These are phyloP conservation scores for Dicrostonyx torquatus DNA, from an alignment of 2,797 vertebrate species.

Conservation along the genomic window DNA sequence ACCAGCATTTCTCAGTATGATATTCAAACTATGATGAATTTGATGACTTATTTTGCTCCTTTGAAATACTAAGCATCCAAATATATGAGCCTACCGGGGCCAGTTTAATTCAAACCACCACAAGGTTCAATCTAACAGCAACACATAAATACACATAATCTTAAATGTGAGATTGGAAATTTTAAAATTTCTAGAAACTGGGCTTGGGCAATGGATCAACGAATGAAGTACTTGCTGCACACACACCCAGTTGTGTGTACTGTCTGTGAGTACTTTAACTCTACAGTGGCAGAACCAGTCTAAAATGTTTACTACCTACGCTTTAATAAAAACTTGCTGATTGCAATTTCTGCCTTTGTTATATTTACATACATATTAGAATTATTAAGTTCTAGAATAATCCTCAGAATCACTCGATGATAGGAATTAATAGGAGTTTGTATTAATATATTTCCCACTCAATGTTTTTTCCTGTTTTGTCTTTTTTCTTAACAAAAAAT, in stretches of 20 bases:
- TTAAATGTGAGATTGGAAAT: too few species aligned
- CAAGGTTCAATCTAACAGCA: too few species aligned
- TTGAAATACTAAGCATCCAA: neutral
- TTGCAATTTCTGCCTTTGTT: neutral
- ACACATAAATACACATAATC: too few species aligned
- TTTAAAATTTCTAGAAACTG: too few species aligned
- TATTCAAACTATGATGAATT: neutral
- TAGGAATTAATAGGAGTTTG: neutral
- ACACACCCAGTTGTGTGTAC: neutral
- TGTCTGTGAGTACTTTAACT: neutral
- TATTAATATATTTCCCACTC: neutral
- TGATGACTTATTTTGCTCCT: neutral
- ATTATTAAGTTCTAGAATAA: neutral
- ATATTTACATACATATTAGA: neutral
- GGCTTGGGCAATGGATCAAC: too few species aligned
- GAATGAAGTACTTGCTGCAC: too few species aligned
- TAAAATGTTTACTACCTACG: slow-evolving; percentile 27
- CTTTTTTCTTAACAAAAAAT: neutral
- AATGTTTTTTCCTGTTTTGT: slow-evolving; percentile 11
- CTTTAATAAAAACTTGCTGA: neutral
- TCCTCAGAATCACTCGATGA: slow-evolving; percentile 34
- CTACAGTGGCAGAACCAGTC: slow-evolving; percentile 6
- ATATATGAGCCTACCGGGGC: too few species aligned
- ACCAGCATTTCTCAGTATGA: neutral
- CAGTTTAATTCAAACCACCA: too few species aligned